Percentiles rank a stretch among this genome's conserved stretches.
Conservation (phyloP, 2,888 invertebrate species). For the Labia minor region DNA sequence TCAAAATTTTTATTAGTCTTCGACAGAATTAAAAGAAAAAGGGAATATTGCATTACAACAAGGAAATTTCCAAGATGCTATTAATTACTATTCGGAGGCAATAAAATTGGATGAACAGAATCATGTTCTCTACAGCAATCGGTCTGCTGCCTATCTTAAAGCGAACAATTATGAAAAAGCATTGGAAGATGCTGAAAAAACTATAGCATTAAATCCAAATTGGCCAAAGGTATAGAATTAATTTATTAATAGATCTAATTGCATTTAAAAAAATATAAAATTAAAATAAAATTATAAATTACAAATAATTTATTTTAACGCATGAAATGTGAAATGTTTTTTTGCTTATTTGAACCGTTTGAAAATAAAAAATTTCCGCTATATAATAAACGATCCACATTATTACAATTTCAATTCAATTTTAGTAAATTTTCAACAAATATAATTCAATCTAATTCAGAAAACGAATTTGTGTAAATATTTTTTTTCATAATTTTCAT, state of each 20-base stretch:
- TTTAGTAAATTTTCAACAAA: too few species aligned
- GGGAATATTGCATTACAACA: conserved; percentile 75
- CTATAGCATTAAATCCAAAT: conserved; percentile 64
- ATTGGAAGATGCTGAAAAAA: conserved; percentile 74
- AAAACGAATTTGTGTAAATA: too few species aligned
- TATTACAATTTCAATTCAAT: too few species aligned
- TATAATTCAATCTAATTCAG: too few species aligned
- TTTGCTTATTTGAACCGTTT: too few species aligned
- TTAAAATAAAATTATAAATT: too few species aligned
- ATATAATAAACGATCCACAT: too few species aligned
- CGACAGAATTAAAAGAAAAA: conserved; percentile 69
- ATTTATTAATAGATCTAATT: not conserved
- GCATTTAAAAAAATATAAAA: not conserved
- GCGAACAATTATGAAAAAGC: conserved; percentile 61
- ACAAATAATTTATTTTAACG: too few species aligned
- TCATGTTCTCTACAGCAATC: conserved; percentile 82
- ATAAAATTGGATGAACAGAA: conserved; percentile 67
- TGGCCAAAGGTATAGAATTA: conserved; percentile 61
- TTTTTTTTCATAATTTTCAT: too few species aligned
- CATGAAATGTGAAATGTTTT: too few species aligned
- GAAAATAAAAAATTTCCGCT: too few species aligned
- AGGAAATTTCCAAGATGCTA: conserved; percentile 67
- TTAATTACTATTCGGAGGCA: conserved; percentile 68
- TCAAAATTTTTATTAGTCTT: conserved; percentile 43
- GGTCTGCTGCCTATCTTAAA: conserved; percentile 84